A percentile compares a stretch with the other conserved stretches of the same genome.
Evolutionary conservation across 2,797 vertebrate species (phyloP).

Genomic region (Catostomus latipinnis): DNA sequence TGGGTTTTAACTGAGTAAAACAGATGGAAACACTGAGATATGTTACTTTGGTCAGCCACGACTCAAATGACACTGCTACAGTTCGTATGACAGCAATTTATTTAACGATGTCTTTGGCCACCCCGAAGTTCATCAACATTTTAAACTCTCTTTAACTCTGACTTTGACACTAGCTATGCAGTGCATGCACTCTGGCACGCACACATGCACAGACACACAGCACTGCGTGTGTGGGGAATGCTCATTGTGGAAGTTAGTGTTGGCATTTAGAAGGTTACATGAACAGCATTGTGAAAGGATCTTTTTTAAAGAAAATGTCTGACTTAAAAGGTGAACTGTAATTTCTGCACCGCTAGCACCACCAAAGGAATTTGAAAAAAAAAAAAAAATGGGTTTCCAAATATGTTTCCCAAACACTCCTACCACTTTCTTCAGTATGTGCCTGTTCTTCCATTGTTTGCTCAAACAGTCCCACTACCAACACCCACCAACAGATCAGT

Average conservation of each 20-base stretch:
- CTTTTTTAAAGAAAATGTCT: not conserved
- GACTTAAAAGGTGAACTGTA: not conserved
- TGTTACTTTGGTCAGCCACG: constrained; percentile 1
- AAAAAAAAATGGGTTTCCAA: too few species aligned
- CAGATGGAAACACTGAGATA: constrained; percentile 14
- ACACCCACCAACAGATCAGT: too few species aligned
- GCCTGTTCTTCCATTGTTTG: too few species aligned
- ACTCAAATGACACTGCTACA: constrained; percentile 21
- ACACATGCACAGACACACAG: constrained; percentile 41
- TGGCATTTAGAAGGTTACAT: constrained; percentile 10
- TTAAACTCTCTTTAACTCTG: constrained; percentile 36
- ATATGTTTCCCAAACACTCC: too few species aligned
- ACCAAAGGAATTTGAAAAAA: too few species aligned
- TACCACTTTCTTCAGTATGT: too few species aligned
- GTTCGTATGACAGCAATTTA: constrained; percentile 9
- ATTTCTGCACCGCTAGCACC: constrained; percentile 14
- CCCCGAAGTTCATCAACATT: constrained; percentile 11
- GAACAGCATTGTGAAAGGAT: not conserved
- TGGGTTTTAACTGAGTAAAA: constrained; percentile 25
- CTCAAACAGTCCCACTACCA: too few species aligned
- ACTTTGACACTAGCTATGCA: constrained; percentile 36
- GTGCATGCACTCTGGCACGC: constrained; percentile 28
- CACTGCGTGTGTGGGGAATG: not conserved
- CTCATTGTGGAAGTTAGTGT: not conserved
- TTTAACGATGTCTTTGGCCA: constrained; percentile 30